phyloP scores from a whole-genome alignment of 2,113 vertebrate genomes.

The Actenoides hombroni region DNA sequence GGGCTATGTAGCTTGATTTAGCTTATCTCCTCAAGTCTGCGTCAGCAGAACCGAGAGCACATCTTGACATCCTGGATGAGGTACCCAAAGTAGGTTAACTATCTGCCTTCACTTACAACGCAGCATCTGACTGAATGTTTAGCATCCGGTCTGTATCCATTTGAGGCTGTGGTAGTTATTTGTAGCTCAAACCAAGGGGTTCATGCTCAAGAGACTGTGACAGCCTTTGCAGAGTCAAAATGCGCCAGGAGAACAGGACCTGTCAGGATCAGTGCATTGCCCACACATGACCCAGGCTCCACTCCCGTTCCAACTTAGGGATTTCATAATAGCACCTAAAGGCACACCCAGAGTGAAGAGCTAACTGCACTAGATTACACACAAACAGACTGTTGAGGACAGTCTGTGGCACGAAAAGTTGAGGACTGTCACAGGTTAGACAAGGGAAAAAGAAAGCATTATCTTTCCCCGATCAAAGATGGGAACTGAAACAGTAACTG shows the following conservation, averaged over 20 bases:
- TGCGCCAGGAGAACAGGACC: not conserved
- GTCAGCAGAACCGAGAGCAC: not conserved
- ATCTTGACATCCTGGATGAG: not conserved
- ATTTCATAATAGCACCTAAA: not conserved
- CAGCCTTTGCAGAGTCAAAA: not conserved
- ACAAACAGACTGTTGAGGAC: not conserved
- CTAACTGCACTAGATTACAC: not conserved
- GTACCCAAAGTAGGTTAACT: slow-evolving; percentile 3
- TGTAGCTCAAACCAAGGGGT: not conserved
- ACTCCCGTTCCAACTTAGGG: not conserved
- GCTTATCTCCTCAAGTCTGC: not conserved
- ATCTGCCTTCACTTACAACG: slow-evolving; percentile 6
- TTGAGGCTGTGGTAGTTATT: not conserved
- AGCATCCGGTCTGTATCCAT: not conserved
- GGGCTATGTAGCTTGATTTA: not conserved
- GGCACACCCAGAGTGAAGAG: not conserved
- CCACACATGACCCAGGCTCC: fast-evolving
- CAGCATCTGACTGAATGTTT: slow-evolving; percentile 11
- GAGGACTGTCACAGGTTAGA: not conserved
- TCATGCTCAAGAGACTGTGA: not conserved
- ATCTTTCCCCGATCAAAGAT: not conserved
- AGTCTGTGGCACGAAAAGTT: not conserved
- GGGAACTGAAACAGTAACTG: not conserved
- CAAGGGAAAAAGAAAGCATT: not conserved
- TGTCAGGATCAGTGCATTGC: not conserved